Evolutionary conservation across 2,888 invertebrate species (phyloP), one percentile per base, ranked within the genome.

Genomic region (Apeira syringaria): DNA sequence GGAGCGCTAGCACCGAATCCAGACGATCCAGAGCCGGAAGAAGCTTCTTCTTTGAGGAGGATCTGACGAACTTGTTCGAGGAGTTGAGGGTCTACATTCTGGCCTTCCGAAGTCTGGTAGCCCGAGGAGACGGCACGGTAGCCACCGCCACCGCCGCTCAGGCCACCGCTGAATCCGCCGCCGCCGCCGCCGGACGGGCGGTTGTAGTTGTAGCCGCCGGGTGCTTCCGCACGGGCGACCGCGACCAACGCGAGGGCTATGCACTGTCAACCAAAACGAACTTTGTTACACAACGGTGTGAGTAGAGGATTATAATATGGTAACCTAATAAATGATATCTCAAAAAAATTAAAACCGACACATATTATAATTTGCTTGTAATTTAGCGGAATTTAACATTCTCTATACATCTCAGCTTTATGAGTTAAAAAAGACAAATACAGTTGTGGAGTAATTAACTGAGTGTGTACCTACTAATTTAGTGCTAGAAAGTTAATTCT

Each of bases 31-130:
- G 88, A 86, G 50, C 91, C 89, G 38, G 88, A 86, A 13, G 92
- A 92, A 61, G 93, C 89, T 78, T 96, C 96, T 85, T 96, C 96
- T 70, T 93, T 95, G 62, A 96, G 92, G 56, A 96, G 92, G 84
- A 96, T 96, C 80, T 96, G 95, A 65, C 96, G 94, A 71, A 96
- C 93, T 84, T 96, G 95, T 70, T 96, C 96, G 55, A 96, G 92
- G 58, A 96, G 93, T 54, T 93, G 93, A 20, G 92, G 91, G 85
- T 96, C 96, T 59, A 96, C 95, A 80, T 94, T 92, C 67, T 95
- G 95, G 52, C 96, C 96, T 77, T 96, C 96, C 62, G 92, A 94
- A 64, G 95, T 95, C 79, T 95, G 94, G 88, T 92, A 93, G 58
- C 96, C 96, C 58, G 93, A 92, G 61, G 94, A 93, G 39, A 95